Conservation (phyloP, 2,797 vertebrate genomes). For the Linurgus olivaceus region DNA sequence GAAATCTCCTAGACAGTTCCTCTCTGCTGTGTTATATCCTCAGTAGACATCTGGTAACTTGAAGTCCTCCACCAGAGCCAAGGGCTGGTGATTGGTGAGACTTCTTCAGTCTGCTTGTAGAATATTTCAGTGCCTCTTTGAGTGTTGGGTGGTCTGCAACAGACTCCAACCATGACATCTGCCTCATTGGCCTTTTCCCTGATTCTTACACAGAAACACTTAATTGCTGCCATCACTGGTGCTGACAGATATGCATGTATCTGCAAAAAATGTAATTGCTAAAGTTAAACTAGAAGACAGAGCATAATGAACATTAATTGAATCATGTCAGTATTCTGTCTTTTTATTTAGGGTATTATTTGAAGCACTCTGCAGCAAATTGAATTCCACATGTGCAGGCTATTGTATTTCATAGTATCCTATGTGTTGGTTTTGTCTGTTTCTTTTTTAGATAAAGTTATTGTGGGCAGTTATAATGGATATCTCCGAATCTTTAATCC, state of each 20-base stretch:
- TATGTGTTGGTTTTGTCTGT: background rate
- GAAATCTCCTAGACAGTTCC: background rate
- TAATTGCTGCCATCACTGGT: background rate
- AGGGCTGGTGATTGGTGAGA: background rate
- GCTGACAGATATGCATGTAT: background rate
- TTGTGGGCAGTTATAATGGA: constrained; percentile 93
- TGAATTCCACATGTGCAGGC: background rate
- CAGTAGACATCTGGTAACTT: background rate
- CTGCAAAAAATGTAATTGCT: background rate
- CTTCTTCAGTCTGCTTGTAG: background rate
- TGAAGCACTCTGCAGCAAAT: background rate
- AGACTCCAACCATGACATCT: background rate
- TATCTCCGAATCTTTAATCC: constrained; percentile 91
- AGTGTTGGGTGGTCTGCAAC: background rate
- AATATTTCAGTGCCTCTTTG: background rate
- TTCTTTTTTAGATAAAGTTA: constrained; percentile 86
- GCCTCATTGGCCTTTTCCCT: background rate
- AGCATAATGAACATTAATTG: background rate
- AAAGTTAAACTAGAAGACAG: background rate
- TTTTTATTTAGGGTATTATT: background rate
- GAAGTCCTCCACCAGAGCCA: background rate
- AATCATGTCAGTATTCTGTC: background rate
- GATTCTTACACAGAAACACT: background rate
- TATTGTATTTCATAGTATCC: background rate
- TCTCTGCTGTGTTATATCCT: background rate